Evolutionary conservation across 2,888 invertebrate species (phyloP).

Genomic region (Odontothrips loti): DNA sequence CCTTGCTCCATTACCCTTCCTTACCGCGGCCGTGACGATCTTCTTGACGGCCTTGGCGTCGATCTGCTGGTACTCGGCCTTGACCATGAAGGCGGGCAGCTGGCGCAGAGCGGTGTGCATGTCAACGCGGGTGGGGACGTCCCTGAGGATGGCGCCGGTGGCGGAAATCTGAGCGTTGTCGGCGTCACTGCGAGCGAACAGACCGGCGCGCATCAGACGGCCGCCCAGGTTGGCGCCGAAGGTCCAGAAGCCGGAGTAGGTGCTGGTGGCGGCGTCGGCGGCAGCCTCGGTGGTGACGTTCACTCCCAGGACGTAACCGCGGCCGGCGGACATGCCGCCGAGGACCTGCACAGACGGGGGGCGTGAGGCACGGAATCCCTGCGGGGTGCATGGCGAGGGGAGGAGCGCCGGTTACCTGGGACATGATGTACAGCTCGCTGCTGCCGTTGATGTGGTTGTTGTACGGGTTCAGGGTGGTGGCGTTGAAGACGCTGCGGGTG

Average conservation of each 20-base stretch:
- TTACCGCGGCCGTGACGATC: not conserved
- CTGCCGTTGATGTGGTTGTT: constrained; percentile 8
- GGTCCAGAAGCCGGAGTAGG: constrained; percentile 21
- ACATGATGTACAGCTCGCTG: constrained; percentile 8
- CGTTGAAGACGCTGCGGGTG: constrained; percentile 14
- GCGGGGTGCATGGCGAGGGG: too few species aligned
- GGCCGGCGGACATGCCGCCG: constrained; percentile 14
- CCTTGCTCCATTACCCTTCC: too few species aligned
- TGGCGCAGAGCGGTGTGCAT: not conserved
- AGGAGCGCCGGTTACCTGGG: not conserved
- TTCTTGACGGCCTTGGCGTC: constrained; percentile 15
- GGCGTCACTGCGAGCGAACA: not conserved
- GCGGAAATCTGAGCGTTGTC: constrained; percentile 7
- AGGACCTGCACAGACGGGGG: not conserved
- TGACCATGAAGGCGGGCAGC: constrained; percentile 6
- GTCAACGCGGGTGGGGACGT: constrained; percentile 1
- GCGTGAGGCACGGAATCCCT: not conserved
- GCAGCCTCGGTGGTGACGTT: not conserved
- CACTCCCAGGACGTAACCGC: not conserved
- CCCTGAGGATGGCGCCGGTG: constrained; percentile 6
- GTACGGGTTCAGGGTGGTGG: constrained; percentile 19
- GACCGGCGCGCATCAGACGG: not conserved
- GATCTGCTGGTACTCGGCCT: constrained; percentile 19
- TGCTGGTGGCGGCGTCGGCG: not conserved
- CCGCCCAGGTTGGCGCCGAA: constrained; percentile 11